These are phyloP conservation scores for Kryptolebias ocellatus DNA, from an alignment of 2,797 vertebrate species.

Conservation along the genomic window DNA sequence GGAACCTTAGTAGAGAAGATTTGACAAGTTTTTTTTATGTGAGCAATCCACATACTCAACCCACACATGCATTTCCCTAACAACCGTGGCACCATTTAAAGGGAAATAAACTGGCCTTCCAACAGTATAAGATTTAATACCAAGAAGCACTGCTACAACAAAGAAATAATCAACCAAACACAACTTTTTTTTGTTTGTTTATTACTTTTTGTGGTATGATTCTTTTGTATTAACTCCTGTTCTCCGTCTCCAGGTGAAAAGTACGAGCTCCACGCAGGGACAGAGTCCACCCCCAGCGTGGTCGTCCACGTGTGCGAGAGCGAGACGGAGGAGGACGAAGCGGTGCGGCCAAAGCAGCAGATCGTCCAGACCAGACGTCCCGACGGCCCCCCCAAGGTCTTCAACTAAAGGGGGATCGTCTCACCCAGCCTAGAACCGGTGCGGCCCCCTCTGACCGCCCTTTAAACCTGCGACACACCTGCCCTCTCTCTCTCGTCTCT, in stretches of 20 bases:
- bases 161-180: too few relatives aligned
- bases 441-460: conserved; percentile 60
- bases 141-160: too few relatives aligned
- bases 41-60: too few relatives aligned
- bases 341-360: conserved; percentile 91
- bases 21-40: too few relatives aligned
- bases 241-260: conserved; percentile 86
- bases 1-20: too few relatives aligned
- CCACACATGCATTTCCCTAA: too few relatives aligned
- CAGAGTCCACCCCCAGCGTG: conserved; percentile 96
- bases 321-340: conserved; percentile 88
- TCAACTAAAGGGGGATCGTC: conserved; percentile 74
- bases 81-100: too few relatives aligned
- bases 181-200: too few relatives aligned
- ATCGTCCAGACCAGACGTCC: conserved; percentile 95
- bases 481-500: conserved; percentile 79
- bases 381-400: conserved; percentile 81
- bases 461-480: conserved; percentile 70
- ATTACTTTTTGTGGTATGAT: too few relatives aligned
- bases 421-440: conserved; percentile 25
- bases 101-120: too few relatives aligned
- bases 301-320: conserved; percentile 98
- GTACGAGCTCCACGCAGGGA: conserved; percentile 96
- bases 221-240: neutral
- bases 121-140: too few relatives aligned